Evolutionary conservation across 2,888 invertebrate species (phyloP), one percentile per base, ranked within the genome.

Genomic region (Artemia sp.): DNA sequence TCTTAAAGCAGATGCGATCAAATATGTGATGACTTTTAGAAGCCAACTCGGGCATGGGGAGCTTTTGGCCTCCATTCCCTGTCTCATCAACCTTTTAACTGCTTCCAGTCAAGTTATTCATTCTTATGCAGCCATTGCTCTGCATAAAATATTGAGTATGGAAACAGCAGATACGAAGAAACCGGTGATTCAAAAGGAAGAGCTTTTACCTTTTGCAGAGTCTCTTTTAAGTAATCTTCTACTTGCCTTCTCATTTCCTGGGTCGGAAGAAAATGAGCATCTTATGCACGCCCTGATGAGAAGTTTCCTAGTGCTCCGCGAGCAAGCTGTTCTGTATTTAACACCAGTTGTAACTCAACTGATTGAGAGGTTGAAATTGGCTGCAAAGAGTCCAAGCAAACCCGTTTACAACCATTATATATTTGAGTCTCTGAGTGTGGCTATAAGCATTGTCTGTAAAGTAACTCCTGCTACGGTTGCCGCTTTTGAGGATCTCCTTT

Each of bases 351-450:
- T 96, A 72, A 89, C 90, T 0, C 87, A 90, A 76, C 81, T 97
- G 24, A 92, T 92, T 0, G 84, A 86, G 73, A 91, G 92, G 78
- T 80, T 97, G 66, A 80, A 86, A 7, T 79, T 85, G 52, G 92
- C 94, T 51, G 85, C 94, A 70, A 90, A 90, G 81, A 97, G 96
- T 81, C 92, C 97, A 0, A 91, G 90, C 75, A 90, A 93, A 75
- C 97, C 98, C 0, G 91, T 95, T 78, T 97, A 97, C 81, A 97
- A 97, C 81, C 98, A 99, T 78, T 98, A 90, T 79, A 82, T 99
- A 53, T 98, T 99, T 78, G 98, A 99, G 81, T 90, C 92, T 0
- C 81, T 98, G 64, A 90, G 94, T 51, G 81, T 98, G 67, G 85
- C 88, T 6, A 87, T 92, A n/a, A 87, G 90, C 75, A 86, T 92